Conservation (phyloP, 1,140 invertebrate species). For the Papilio aristodemus region DNA sequence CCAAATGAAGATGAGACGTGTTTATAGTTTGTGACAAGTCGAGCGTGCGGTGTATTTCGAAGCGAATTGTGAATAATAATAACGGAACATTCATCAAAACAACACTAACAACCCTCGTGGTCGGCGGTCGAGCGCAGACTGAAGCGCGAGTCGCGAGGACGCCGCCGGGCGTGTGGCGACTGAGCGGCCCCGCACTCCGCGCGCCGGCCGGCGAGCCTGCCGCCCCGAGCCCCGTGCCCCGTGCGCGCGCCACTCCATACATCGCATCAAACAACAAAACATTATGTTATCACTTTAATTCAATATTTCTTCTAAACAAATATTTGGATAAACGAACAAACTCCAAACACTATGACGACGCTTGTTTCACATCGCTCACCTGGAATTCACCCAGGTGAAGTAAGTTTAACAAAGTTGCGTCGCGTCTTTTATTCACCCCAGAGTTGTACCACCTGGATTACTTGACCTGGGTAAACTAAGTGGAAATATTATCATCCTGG, state of each 20-base stretch:
- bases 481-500: no score
- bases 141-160: slow-evolving; percentile 63
- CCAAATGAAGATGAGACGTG: slow-evolving; percentile 43
- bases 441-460: not conserved
- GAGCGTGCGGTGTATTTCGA: slow-evolving; percentile 44
- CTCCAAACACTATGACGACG: not conserved
- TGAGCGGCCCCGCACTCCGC: slow-evolving; percentile 57
- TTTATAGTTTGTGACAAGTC: slow-evolving; percentile 50
- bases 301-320: slow-evolving; percentile 20
- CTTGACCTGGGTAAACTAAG: not conserved
- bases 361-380: not conserved
- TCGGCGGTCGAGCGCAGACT: slow-evolving; percentile 60
- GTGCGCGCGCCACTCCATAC: slow-evolving; percentile 71
- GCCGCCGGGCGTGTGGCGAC: slow-evolving; percentile 64
- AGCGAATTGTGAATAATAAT: slow-evolving; percentile 56
- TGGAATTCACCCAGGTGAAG: not conserved
- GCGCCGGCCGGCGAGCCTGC: slow-evolving; percentile 51
- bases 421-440: no score
- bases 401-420: not conserved
- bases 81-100: slow-evolving; percentile 52
- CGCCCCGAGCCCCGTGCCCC: slow-evolving; percentile 53
- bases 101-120: slow-evolving; percentile 50
- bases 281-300: slow-evolving; percentile 32
- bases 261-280: slow-evolving; percentile 50
- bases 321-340: slow-evolving; percentile 19